A percentile compares a stretch with the other conserved stretches of the same genome.
Evolutionary conservation across 2,888 invertebrate species (phyloP).

Genomic region (Coenonympha arcania): DNA sequence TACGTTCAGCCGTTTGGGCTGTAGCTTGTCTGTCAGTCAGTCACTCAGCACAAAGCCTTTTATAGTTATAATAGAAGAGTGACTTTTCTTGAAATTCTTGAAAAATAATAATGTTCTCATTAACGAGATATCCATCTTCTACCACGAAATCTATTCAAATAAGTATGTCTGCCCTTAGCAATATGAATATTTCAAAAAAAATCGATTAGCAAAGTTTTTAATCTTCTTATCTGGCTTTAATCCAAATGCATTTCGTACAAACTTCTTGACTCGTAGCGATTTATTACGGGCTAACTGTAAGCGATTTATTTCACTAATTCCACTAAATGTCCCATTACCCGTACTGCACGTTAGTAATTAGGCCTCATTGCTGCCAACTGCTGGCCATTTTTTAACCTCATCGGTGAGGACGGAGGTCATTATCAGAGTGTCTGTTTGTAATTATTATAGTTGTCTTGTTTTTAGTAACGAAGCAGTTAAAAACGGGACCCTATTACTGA

Average conservation of each 20-base stretch:
- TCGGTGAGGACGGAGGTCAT: neutral
- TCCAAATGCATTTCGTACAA: conserved; percentile 41
- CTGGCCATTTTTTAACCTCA: neutral
- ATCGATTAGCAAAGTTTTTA: conserved; percentile 52
- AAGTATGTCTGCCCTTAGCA: too few relatives aligned
- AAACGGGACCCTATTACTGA: too few relatives aligned
- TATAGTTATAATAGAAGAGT: too few relatives aligned
- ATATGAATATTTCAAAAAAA: conserved; percentile 24
- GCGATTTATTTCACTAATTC: conserved; percentile 14
- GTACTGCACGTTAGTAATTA: conserved; percentile 13
- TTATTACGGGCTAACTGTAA: conserved; percentile 19
- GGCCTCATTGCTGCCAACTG: conserved; percentile 9
- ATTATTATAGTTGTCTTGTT: too few relatives aligned
- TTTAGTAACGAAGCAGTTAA: too few relatives aligned
- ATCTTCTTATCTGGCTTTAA: conserved; percentile 40
- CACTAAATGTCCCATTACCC: conserved; percentile 8
- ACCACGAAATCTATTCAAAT: too few relatives aligned
- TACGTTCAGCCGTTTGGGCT: too few relatives aligned
- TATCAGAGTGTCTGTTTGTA: neutral
- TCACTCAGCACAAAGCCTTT: too few relatives aligned
- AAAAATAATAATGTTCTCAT: too few relatives aligned
- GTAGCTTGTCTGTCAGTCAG: too few relatives aligned
- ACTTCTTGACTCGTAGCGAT: conserved; percentile 24
- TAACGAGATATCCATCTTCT: too few relatives aligned
- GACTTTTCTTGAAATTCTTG: too few relatives aligned